phyloP scores from a whole-genome alignment of 2,113 vertebrate species.

The Burhinus oedicnemus region DNA sequence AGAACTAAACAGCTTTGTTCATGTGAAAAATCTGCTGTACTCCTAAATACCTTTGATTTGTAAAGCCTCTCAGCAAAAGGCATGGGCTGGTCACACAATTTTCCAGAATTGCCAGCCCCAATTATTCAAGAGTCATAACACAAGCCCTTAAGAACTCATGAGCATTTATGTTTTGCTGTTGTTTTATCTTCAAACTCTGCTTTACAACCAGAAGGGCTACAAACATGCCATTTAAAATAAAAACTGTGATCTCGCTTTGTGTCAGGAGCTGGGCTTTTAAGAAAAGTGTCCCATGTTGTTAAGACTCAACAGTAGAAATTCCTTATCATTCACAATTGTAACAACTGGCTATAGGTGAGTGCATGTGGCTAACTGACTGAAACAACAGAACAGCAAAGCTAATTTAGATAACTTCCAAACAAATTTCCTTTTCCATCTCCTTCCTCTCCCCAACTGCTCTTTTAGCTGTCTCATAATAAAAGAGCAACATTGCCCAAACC shows the following conservation, averaged over 20 bases:
- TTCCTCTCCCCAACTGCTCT: background rate
- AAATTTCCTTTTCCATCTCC: constrained; percentile 9
- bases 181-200: background rate
- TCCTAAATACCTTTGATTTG: background rate
- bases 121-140: background rate
- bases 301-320: background rate
- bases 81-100: background rate
- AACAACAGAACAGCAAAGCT: background rate
- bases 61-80: background rate
- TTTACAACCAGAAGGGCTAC: background rate
- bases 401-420: constrained; percentile 5
- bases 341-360: background rate
- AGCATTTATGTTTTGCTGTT: background rate
- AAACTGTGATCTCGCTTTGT: background rate
- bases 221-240: background rate
- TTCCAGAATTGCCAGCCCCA: background rate
- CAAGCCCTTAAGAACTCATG: background rate
- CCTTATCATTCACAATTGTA: background rate
- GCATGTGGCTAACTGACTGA: background rate
- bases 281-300: background rate
- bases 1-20: background rate
- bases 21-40: background rate
- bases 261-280: background rate
- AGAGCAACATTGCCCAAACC: constrained; percentile 72
- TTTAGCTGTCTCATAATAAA: background rate